Conservation (phyloP, 2,888 invertebrate species). For the Monochamus alternatus region DNA sequence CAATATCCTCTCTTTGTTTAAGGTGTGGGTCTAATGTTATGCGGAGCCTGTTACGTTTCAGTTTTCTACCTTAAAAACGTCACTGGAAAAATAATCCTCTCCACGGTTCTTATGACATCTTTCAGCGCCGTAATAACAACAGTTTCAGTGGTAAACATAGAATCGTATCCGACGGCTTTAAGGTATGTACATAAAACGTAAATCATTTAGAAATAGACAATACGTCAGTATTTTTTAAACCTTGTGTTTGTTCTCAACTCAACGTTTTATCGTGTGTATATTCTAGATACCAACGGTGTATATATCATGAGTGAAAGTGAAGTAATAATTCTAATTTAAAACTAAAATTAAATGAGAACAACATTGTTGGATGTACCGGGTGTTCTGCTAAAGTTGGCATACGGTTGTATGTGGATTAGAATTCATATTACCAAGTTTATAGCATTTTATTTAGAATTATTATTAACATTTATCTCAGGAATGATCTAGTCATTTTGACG, state of each 20-base stretch:
- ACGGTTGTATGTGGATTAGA: too few species aligned
- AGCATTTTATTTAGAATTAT: too few species aligned
- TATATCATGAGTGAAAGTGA: too few species aligned
- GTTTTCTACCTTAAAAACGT: conserved; percentile 29
- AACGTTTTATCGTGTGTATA: background rate
- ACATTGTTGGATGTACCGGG: too few species aligned
- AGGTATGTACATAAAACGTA: conserved; percentile 49
- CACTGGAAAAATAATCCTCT: conserved; percentile 41
- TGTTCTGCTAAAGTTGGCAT: too few species aligned
- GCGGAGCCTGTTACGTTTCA: conserved; percentile 35
- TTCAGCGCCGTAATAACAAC: conserved; percentile 45
- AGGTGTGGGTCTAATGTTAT: conserved; percentile 19
- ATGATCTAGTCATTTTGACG: too few species aligned
- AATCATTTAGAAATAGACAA: background rate
- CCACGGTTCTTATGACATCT: conserved; percentile 45
- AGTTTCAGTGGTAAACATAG: conserved; percentile 56
- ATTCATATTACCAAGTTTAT: too few species aligned
- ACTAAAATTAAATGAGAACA: too few species aligned
- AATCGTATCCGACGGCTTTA: conserved; percentile 59
- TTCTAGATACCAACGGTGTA: background rate
- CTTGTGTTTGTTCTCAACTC: background rate
- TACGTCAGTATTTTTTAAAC: background rate
- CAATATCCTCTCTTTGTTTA: background rate
- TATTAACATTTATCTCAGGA: too few species aligned
- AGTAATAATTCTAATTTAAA: too few species aligned